Conservation (phyloP, 1,140 invertebrate species). For the Hylaeus anthracinus region DNA sequence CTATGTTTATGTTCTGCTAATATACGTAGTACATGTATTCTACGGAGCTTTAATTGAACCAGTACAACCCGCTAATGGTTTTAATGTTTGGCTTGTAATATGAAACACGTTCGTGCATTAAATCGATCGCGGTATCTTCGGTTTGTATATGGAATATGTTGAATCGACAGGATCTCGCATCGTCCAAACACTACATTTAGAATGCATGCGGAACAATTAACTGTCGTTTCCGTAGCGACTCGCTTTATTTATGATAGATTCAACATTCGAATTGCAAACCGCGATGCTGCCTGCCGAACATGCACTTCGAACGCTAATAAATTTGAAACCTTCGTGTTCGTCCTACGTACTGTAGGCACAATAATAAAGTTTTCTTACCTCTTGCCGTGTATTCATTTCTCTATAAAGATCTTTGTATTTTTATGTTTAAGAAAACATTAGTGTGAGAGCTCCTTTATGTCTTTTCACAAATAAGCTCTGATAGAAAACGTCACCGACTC, state of each 20-base stretch:
- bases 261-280: constrained; percentile 7
- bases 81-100: constrained; percentile 6
- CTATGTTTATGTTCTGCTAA: not conserved
- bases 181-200: constrained; percentile 7
- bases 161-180: constrained; percentile 53
- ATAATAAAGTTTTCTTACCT: too few species aligned
- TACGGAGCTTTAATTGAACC: constrained; percentile 25
- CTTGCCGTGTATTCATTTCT: too few species aligned
- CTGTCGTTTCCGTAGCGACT: not conserved
- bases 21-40: too few species aligned
- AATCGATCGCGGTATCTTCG: constrained; percentile 29
- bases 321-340: not conserved
- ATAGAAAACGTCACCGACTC: not conserved
- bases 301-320: not conserved
- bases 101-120: constrained; percentile 2
- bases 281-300: not conserved
- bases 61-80: not conserved
- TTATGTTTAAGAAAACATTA: too few species aligned
- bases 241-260: constrained; percentile 1
- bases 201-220: constrained; percentile 7
- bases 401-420: too few species aligned
- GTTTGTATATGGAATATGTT: constrained; percentile 67
- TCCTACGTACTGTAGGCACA: too few species aligned
- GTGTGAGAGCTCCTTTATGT: too few species aligned
- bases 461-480: not conserved